Base-by-base conservation (phyloP, 1,140 invertebrate species). In the Megalopta genalis region DNA sequence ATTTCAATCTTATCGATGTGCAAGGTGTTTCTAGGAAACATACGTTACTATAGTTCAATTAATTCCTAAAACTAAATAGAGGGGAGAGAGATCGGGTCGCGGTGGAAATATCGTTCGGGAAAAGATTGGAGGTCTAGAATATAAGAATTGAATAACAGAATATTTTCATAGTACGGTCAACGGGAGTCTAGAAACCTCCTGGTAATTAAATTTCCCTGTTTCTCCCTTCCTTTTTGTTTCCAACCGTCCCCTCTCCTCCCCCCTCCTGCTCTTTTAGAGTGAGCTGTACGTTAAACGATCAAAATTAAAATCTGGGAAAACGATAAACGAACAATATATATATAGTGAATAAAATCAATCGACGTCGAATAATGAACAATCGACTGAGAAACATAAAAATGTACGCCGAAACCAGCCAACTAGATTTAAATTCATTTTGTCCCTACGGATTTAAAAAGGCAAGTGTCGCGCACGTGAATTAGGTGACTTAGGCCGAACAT, bases 1-100 rank as follows among this genome's bases (percentile, higher is more conserved):
- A n/a, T 32, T 63, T 62, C 73, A 72, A 72, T 70, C 65, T 81
- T 81, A 67, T 83, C 73, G 84, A 86, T 77, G 84, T 79, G 81
- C 80, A 86, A 83, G 77, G 65, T 83, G 69, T 83, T 81, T 83
- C 70, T 86, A 86, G 84, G 85, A 86, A 86, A 86, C 77, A 63
- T 86, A 86, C 63, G 73, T 77, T 82, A 63, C 21, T 54, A 72
- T 63, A 86, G 70, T 81, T 66, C 39, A 66, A 67, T 67, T 69
- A 68, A 69, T 60, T 1, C 59, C 68, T 82, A 85, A 71, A 49
- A 25, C 62, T 78, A 86, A 71, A 32, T 54, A 4, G 62, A 64
- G 59, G 71, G 74, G 62, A 63, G 32, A 77, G 46, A 81, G 46
- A 46, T 82, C 62, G 75, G 75, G 69, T 81, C 39, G n/a, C n/a